Conservation (phyloP, 1,140 invertebrate genomes). For the Cydia strobilella region DNA sequence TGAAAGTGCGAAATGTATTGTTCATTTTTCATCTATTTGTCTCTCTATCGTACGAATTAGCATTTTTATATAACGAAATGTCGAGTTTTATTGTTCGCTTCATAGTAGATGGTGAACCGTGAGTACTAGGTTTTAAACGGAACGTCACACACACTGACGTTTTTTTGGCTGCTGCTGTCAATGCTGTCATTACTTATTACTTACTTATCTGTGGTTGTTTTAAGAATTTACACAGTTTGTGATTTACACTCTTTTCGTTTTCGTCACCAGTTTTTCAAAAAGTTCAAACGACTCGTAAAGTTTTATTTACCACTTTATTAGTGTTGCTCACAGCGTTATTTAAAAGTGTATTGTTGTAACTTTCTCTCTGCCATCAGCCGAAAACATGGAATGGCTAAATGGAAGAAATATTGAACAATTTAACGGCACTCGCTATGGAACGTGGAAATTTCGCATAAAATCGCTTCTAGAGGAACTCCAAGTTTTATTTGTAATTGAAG, state of each 20-base stretch:
- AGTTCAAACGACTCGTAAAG: slow-evolving; percentile 4
- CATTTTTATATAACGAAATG: too few species aligned
- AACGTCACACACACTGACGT: neutral
- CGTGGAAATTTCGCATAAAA: slow-evolving; percentile 21
- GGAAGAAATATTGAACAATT: neutral
- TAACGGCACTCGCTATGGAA: neutral
- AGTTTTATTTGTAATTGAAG: slow-evolving; percentile 2
- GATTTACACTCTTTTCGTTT: too few species aligned
- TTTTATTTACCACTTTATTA: neutral
- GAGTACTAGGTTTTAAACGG: neutral
- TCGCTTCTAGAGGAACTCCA: slow-evolving; percentile 6
- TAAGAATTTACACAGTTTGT: too few species aligned
- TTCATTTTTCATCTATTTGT: too few species aligned
- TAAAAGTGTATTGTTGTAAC: neutral
- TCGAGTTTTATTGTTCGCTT: too few species aligned
- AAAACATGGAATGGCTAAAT: slow-evolving; percentile 6
- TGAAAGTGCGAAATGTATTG: too few species aligned
- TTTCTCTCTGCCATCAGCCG: neutral
- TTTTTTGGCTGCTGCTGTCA: neutral
- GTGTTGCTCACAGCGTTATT: neutral
- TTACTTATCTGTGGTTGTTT: neutral
- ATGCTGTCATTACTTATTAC: neutral
- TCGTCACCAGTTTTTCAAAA: neutral
- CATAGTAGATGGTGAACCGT: too few species aligned
- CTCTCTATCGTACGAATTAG: too few species aligned